A percentile compares a stretch with the other conserved stretches of the same genome.
These are phyloP conservation scores for Bostrychus sinensis DNA, from an alignment of 2,113 vertebrate genomes.

Conservation along the genomic window DNA sequence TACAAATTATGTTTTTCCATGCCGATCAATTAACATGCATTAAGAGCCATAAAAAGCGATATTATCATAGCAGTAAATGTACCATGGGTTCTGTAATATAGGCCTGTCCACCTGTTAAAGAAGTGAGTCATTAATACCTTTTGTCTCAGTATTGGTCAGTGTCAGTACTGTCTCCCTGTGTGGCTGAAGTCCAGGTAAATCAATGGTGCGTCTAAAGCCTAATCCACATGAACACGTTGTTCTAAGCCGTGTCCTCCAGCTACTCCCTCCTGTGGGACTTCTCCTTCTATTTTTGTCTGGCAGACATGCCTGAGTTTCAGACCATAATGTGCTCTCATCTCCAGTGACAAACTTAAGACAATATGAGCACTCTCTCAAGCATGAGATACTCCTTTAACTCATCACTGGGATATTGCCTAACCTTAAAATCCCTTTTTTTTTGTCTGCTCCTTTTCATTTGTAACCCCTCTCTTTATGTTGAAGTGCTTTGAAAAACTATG, in stretches of 20 bases:
- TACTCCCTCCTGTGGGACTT: conserved; percentile 47
- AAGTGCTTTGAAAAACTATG: conserved; percentile 38
- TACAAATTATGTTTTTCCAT: not conserved
- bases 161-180: too few species aligned
- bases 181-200: conserved; percentile 69
- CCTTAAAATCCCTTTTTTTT: conserved; percentile 20
- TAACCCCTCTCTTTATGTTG: conserved; percentile 34
- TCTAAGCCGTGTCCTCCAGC: conserved; percentile 42
- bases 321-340: conserved; percentile 46
- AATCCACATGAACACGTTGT: conserved; percentile 57
- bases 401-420: conserved; percentile 23
- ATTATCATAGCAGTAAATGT: too few species aligned
- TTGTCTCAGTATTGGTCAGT: not conserved
- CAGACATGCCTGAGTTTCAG: conserved; percentile 47
- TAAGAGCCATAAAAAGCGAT: too few species aligned
- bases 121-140: too few species aligned
- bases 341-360: conserved; percentile 32
- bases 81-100: too few species aligned
- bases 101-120: too few species aligned
- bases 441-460: conserved; percentile 12
- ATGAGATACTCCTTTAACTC: conserved; percentile 6
- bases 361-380: conserved; percentile 18
- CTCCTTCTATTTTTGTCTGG: conserved; percentile 58
- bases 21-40: too few species aligned
- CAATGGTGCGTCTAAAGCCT: conserved; percentile 54